Base-by-base conservation (phyloP, 1,140 invertebrate genomes). In the Sitodiplosis mosellana region DNA sequence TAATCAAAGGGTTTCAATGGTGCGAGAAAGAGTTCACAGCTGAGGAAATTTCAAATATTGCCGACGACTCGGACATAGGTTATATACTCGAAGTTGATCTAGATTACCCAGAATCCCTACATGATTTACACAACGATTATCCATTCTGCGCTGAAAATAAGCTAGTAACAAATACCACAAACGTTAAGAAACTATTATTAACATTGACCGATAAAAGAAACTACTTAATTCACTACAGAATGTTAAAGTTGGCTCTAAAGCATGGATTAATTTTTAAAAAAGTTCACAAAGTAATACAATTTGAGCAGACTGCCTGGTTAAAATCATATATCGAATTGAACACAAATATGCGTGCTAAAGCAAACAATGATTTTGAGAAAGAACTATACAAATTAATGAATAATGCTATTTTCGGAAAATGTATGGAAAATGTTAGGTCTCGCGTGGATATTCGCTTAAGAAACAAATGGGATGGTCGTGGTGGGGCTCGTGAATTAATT, bases 41-140 rank as follows among this genome's bases (percentile, higher is more conserved):
- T n/a, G n/a, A n/a, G n/a, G n/a, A 41, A 7, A 41, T 41, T 17
- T n/a, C 7, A 7, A 55, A 54, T 51, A 53, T 66, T 27, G 21
- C 56, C 12, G 53, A 67, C 51, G 57, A 68, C 59, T 55, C 58
- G 49, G 18, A 55, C 20, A 52, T 50, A 38, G 72, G 73, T 8
- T 76, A 68, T 51, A 69, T 76, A 47, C 54, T 77, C 21, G 72
- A 77, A 59, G 65, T 53, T 22, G 59, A 64, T 50, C 52, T 65
- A 46, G 51, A 58, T 48, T 61, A 61, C 55, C 57, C 59, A 43
- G 53, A 54, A 46, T 3, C 63, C 15, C 34, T 75, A 12, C 74
- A 75, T 59, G 60, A 75, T 55, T 41, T n/a, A 2, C 70, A 75
- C 57, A 65, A n/a, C n/a, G n/a, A n/a, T n/a, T n/a, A n/a, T n/a